Base-by-base conservation (phyloP, 2,888 invertebrate species). In the Tetragnatha montana region DNA sequence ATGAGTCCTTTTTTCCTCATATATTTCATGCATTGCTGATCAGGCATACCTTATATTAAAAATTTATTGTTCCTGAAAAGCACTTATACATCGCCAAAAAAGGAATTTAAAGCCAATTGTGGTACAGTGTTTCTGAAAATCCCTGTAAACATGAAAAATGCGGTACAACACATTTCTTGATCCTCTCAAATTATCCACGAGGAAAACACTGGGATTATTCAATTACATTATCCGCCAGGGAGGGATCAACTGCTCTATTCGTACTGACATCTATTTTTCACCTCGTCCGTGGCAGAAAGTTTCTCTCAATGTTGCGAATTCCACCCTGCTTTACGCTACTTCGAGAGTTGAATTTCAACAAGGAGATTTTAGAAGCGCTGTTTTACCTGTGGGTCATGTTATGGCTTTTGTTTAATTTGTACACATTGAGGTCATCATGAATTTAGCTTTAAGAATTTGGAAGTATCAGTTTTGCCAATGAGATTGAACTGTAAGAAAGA, bases 171-270 rank as follows among this genome's bases (percentile, higher is more conserved):
- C 79, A 73, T 78, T 73, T 51, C 47, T 71, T 81, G 71, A 78
- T 78, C 78, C 82, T 50, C 51, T 47, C 76, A 88, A 88, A 82
- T 82, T 82, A 88, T 82, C 82, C 71, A 51, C 51, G 14, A 69
- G 35, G 78, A 78, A 78, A 82, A 88, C 73, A 35, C 47, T n/a
- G 70, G 82, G 88, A 88, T 88, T 88, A 88, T 88, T 88, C 78
- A 83, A 88, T 88, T 88, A 83, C 35, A 69, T 73, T 76, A 78
- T 83, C 78, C 73, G 78, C 83, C 79, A 81, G 60, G 68, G 71
- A 71, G 83, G 35, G 88, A 88, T 88, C 73, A 83, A 78, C 78
- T 81, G 78, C 76, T 68, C 22, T 19, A 60, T 14, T 79, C 79
- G 86, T 35, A 86, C 73, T 86, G 71, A 68, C 71, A 79, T 81